Conservation (phyloP, 2,797 vertebrate genomes). For the Melanotaenia boesemani region DNA sequence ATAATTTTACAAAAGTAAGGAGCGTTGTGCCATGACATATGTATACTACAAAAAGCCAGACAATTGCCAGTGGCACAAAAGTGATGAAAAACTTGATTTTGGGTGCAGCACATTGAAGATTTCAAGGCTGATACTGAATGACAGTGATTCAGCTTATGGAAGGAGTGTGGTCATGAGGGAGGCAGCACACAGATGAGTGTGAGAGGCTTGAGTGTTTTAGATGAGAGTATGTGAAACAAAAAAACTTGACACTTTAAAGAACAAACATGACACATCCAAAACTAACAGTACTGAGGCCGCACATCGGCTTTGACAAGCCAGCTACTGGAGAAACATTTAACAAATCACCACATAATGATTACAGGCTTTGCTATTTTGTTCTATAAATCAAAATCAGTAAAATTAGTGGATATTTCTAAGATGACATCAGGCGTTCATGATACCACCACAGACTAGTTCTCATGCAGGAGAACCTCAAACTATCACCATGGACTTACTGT, state of each 20-base stretch:
- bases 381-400: conserved; percentile 33
- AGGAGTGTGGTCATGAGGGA: conserved; percentile 21
- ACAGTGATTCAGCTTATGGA: conserved; percentile 31
- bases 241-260: conserved; percentile 70
- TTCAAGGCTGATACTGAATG: conserved; percentile 34
- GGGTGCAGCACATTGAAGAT: conserved; percentile 36
- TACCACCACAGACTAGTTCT: conserved; percentile 34
- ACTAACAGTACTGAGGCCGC: conserved; percentile 49
- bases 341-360: conserved; percentile 32
- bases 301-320: conserved; percentile 40
- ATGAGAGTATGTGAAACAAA: conserved; percentile 60
- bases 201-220: conserved; percentile 57
- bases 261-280: conserved; percentile 61
- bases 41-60: conserved; percentile 43
- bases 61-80: conserved; percentile 34
- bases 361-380: conserved; percentile 53
- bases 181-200: conserved; percentile 50
- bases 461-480: conserved; percentile 54
- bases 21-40: conserved; percentile 44
- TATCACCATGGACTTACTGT: conserved; percentile 45
- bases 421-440: conserved; percentile 41
- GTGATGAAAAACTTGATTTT: conserved; percentile 31
- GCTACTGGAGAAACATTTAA: conserved; percentile 39
- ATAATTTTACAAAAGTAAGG: conserved; percentile 30
- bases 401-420: conserved; percentile 47